These are phyloP conservation scores for Leptinotarsa peninsularis DNA, from an alignment of 2,888 invertebrate genomes.

Conservation along the genomic window DNA sequence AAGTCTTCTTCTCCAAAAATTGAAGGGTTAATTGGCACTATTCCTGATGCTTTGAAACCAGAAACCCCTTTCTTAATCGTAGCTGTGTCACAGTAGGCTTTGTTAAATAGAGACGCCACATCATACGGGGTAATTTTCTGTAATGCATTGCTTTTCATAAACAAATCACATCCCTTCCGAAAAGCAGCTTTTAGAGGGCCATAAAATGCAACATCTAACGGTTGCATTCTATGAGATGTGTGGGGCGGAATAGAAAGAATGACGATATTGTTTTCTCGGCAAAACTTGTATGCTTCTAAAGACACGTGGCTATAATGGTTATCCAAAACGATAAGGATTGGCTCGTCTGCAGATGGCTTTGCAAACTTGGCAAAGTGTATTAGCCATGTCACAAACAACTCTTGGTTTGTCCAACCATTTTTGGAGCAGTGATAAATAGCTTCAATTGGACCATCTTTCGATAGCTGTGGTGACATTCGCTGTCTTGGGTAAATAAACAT, in stretches of 20 bases:
- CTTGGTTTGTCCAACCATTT: neutral
- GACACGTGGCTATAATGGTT: constrained; percentile 19
- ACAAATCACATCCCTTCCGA: constrained; percentile 14
- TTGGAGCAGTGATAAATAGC: constrained; percentile 22
- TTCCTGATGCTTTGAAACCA: constrained; percentile 19
- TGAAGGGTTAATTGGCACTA: too few relatives aligned
- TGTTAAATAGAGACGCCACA: constrained; percentile 10
- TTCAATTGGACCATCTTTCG: constrained; percentile 46
- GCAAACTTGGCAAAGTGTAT: constrained; percentile 6
- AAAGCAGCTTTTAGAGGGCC: constrained; percentile 15
- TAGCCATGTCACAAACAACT: neutral
- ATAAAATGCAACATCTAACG: constrained; percentile 21
- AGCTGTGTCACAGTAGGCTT: constrained; percentile 21
- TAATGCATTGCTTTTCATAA: constrained; percentile 18
- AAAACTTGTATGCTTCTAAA: neutral
- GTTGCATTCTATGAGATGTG: constrained; percentile 15
- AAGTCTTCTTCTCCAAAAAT: too few relatives aligned
- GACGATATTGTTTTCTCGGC: neutral
- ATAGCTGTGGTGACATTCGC: constrained; percentile 57
- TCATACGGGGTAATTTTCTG: neutral
- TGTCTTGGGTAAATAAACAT: constrained; percentile 65
- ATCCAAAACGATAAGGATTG: neutral
- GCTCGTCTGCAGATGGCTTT: neutral
- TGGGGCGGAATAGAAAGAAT: neutral
- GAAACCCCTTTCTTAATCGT: constrained; percentile 26